phyloP scores from a whole-genome alignment of 1,140 invertebrate genomes.

The Papilio polyxenes region DNA sequence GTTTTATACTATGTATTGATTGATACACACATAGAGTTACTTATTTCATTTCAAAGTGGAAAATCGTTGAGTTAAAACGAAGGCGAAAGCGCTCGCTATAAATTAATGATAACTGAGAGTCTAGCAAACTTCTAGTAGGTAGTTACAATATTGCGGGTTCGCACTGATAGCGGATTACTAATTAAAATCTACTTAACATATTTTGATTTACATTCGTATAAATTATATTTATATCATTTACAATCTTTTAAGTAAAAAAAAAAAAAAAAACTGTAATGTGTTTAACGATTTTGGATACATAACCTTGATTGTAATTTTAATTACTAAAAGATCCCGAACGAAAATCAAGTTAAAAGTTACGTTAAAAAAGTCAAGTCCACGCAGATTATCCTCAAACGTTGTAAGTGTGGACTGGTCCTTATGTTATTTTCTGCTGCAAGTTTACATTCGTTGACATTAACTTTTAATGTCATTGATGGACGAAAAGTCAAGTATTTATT shows the following conservation, averaged over 20 bases:
- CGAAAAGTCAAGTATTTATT: neutral
- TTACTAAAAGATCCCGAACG: neutral
- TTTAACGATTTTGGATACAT: too few species aligned
- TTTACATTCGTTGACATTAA: neutral
- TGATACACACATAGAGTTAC: conserved; percentile 3
- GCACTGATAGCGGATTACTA: neutral
- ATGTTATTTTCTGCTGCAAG: neutral
- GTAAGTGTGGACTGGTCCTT: neutral
- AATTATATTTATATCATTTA: neutral
- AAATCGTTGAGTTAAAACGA: neutral
- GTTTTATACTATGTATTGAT: too few species aligned
- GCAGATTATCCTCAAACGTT: neutral
- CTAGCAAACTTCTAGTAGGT: neutral
- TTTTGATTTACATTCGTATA: neutral
- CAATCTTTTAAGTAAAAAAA: too few species aligned
- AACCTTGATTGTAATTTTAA: too few species aligned
- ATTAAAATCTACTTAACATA: neutral
- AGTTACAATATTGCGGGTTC: neutral
- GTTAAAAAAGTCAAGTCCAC: neutral
- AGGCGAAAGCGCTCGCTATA: neutral
- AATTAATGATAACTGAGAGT: neutral
- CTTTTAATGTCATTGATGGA: neutral
- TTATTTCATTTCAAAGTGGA: neutral
- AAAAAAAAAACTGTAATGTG: too few species aligned
- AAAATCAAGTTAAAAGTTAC: neutral